Evolutionary conservation across 2,888 invertebrate species (phyloP).

Genomic region (Candidula unifasciata): DNA sequence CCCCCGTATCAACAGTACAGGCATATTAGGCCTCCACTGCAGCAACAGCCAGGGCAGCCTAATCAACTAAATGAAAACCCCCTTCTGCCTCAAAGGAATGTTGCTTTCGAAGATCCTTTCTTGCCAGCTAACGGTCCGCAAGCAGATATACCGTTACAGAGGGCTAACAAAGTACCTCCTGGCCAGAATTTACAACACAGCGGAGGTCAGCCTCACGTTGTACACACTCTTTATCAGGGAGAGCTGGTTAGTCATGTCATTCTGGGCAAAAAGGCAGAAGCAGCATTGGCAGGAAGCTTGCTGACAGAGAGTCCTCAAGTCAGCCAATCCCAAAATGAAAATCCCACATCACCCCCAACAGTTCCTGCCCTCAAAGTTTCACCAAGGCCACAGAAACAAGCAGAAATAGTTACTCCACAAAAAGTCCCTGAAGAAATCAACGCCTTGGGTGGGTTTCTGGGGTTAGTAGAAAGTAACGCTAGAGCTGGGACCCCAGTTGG

Average conservation of each 20-base stretch:
- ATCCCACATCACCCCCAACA: not conserved
- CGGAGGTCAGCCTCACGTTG: conserved; percentile 1
- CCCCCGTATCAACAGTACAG: no score
- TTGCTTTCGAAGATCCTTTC: conserved; percentile 6
- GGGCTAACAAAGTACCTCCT: not conserved
- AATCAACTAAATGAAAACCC: not conserved
- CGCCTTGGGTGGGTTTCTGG: conserved; percentile 36
- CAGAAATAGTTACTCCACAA: not conserved
- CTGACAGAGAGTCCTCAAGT: not conserved
- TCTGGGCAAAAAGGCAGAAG: conserved; percentile 16
- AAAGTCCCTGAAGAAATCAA: not conserved
- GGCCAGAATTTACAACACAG: no score
- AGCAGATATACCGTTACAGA: not conserved
- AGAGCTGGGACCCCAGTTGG: not conserved
- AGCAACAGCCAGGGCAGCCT: not conserved
- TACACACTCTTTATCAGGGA: conserved; percentile 29
- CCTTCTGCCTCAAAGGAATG: not conserved
- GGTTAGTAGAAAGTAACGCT: not conserved
- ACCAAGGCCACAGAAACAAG: not conserved
- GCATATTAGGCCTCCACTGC: not conserved
- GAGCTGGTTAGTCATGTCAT: conserved; percentile 35
- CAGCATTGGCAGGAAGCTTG: conserved; percentile 5
- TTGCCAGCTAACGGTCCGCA: conserved; percentile 7
- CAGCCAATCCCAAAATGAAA: no score
- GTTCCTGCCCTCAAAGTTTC: not conserved